A percentile compares a stretch with the other conserved stretches of the same genome.
Conservation (phyloP, 2,797 vertebrate species). For the Smutsia gigantea region DNA sequence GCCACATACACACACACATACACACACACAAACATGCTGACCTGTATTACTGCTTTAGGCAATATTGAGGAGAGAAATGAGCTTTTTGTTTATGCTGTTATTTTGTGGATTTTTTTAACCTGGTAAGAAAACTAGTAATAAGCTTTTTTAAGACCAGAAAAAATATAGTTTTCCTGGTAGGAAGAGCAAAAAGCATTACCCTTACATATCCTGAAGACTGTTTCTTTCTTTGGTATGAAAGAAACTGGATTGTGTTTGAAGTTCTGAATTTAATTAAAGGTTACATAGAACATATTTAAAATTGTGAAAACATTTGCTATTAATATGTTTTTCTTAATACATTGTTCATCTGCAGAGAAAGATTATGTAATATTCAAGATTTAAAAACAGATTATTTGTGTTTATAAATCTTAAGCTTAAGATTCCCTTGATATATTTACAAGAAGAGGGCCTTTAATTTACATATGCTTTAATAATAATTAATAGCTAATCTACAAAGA, state of each 20-base stretch:
- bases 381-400: background rate
- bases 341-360: background rate
- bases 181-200: background rate
- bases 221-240: slow-evolving; percentile 24
- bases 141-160: slow-evolving; percentile 20
- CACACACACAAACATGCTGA: background rate
- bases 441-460: background rate
- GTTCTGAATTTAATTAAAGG: background rate
- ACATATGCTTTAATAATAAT: background rate
- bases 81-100: slow-evolving; percentile 16
- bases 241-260: background rate
- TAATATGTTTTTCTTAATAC: slow-evolving; percentile 38
- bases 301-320: background rate
- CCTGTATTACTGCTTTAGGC: slow-evolving; percentile 11
- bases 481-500: background rate
- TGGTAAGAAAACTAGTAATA: slow-evolving; percentile 32
- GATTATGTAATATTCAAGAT: background rate
- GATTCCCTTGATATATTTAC: background rate
- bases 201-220: background rate
- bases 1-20: background rate
- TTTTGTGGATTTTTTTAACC: background rate
- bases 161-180: background rate
- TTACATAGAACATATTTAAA: background rate
- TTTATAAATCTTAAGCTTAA: background rate
- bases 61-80: slow-evolving; percentile 18